These are phyloP conservation scores for Notarius quadriscutis DNA, from an alignment of 2,113 vertebrate species.

Conservation along the genomic window DNA sequence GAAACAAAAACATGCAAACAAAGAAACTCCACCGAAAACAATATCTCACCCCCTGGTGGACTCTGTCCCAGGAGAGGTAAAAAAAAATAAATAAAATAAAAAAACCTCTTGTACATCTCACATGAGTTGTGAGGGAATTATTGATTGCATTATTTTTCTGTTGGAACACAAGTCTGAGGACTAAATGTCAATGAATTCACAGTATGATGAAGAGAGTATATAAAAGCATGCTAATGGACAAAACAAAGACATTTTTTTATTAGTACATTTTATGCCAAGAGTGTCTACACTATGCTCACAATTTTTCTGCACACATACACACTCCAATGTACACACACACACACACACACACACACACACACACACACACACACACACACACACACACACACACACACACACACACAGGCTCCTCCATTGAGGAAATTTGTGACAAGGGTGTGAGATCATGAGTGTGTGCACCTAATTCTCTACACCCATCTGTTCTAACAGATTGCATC, in stretches of 20 bases:
- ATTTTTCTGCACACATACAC: background rate
- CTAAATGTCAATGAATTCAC: slow-evolving; percentile 6
- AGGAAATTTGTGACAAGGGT: background rate
- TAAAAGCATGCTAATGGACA: background rate
- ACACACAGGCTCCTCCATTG: background rate
- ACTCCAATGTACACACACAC: background rate
- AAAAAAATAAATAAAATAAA: background rate
- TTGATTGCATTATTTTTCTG: slow-evolving; percentile 10
- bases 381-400: background rate
- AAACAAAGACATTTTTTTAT: background rate
- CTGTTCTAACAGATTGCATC: slow-evolving; percentile 45
- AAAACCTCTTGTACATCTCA: background rate
- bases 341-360: background rate
- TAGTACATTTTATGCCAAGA: background rate
- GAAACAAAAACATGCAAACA: too few species aligned
- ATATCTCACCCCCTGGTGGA: too few species aligned
- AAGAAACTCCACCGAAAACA: too few species aligned
- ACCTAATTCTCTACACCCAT: slow-evolving; percentile 29
- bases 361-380: background rate
- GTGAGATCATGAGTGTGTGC: slow-evolving; percentile 27
- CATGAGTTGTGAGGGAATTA: slow-evolving; percentile 17
- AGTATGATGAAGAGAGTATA: background rate
- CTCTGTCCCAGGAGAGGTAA: too few species aligned
- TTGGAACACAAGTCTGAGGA: background rate
- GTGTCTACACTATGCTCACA: background rate